Percentiles rank a stretch among this genome's conserved stretches.
Evolutionary conservation across 2,797 vertebrate genomes (phyloP).

Genomic region (Micrastur ruficollis): DNA sequence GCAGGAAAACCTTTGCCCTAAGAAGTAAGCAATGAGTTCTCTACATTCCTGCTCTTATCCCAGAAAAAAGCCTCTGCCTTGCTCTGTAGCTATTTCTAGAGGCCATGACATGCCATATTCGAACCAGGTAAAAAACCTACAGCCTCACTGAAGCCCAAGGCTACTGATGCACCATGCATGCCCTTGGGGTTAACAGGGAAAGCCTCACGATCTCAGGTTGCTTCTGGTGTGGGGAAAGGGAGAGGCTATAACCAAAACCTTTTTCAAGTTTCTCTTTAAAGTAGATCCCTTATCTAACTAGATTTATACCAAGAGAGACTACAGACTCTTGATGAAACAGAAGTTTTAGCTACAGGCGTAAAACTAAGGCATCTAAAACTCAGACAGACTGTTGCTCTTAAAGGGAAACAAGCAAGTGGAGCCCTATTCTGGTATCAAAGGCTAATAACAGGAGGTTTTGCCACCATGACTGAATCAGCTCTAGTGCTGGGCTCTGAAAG

Average conservation of each 20-base stretch:
- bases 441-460: not conserved
- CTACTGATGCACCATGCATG: too few species aligned
- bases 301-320: not conserved
- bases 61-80: not conserved
- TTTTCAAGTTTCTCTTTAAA: not conserved
- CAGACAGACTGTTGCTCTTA: not conserved
- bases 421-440: not conserved
- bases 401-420: not conserved
- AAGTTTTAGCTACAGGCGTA: not conserved
- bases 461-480: not conserved
- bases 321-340: not conserved
- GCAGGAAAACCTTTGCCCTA: slow-evolving; percentile 42
- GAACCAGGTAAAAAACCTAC: not conserved
- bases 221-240: not conserved
- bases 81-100: not conserved
- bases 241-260: not conserved
- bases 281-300: not conserved
- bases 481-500: not conserved
- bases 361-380: not conserved
- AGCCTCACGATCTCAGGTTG: not conserved
- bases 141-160: not conserved
- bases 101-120: not conserved
- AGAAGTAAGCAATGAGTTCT: not conserved
- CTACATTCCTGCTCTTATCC: not conserved
- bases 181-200: not conserved